Evolutionary conservation across 1,140 invertebrate genomes (phyloP).

Genomic region (Meloidogyne chitwoodi): DNA sequence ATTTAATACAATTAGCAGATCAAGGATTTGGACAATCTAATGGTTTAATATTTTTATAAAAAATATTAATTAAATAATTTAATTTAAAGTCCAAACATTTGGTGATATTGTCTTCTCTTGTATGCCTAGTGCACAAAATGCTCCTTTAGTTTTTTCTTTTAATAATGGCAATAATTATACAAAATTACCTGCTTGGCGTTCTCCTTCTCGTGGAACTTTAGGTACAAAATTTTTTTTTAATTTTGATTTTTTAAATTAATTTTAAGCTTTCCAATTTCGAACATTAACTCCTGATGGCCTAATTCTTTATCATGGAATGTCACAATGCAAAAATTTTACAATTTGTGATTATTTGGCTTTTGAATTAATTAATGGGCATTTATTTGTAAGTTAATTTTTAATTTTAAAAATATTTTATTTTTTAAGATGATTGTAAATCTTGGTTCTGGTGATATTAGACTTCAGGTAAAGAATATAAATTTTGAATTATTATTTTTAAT

Average conservation of each 20-base stretch:
- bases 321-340: constrained; percentile 63
- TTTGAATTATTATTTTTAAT: no score
- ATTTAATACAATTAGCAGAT: constrained; percentile 80
- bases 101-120: constrained; percentile 76
- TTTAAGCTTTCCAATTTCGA: constrained; percentile 67
- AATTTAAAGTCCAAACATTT: constrained; percentile 70
- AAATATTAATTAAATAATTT: not conserved
- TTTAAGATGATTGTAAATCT: constrained; percentile 68
- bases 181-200: constrained; percentile 53
- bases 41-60: constrained; percentile 3
- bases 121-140: constrained; percentile 22
- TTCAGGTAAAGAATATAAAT: constrained; percentile 61
- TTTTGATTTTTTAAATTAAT: not conserved
- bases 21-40: constrained; percentile 72
- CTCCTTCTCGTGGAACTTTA: constrained; percentile 50
- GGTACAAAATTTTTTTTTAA: constrained; percentile 33
- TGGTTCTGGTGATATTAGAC: constrained; percentile 80
- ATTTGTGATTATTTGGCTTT: constrained; percentile 82
- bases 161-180: constrained; percentile 41
- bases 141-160: constrained; percentile 56
- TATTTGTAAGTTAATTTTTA: constrained; percentile 66
- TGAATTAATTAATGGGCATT: constrained; percentile 84
- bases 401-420: not conserved
- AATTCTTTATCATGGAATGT: constrained; percentile 82
- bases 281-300: constrained; percentile 89